Evolutionary conservation across 2,888 invertebrate genomes (phyloP).

Genomic region (Iphiclides podalirius): DNA sequence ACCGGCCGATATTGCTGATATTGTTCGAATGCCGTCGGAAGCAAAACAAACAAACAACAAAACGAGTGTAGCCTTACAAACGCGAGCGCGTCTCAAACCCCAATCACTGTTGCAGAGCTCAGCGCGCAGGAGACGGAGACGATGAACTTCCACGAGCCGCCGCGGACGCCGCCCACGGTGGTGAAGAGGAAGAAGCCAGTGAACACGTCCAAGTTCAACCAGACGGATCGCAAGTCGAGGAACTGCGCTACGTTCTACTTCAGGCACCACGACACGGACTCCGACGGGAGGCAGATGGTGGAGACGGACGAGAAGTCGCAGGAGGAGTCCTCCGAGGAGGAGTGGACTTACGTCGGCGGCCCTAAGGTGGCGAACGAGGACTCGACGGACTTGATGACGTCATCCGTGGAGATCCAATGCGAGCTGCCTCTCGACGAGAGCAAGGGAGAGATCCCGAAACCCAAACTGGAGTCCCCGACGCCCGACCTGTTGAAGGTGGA

Average conservation of each 20-base stretch:
- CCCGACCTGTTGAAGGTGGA: conserved; percentile 71
- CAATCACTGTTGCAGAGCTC: conserved; percentile 46
- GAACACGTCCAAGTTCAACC: conserved; percentile 82
- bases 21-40: conserved; percentile 35
- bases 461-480: conserved; percentile 61
- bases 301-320: conserved; percentile 71
- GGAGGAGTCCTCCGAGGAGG: conserved; percentile 74
- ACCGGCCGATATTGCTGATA: conserved; percentile 32
- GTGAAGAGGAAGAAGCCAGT: conserved; percentile 76
- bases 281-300: conserved; percentile 83
- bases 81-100: not conserved
- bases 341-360: conserved; percentile 84
- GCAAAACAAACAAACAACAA: conserved; percentile 41
- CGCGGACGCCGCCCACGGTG: conserved; percentile 67
- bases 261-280: conserved; percentile 92
- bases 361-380: conserved; percentile 67
- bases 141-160: conserved; percentile 45
- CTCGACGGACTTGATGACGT: conserved; percentile 74
- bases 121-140: conserved; percentile 46
- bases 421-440: conserved; percentile 61
- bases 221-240: conserved; percentile 88
- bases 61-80: not conserved
- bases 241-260: conserved; percentile 92
- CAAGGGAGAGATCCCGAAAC: conserved; percentile 52
- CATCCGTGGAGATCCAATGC: conserved; percentile 72